Conservation (phyloP, 2,797 vertebrate genomes). For the Notamacropus eugenii region DNA sequence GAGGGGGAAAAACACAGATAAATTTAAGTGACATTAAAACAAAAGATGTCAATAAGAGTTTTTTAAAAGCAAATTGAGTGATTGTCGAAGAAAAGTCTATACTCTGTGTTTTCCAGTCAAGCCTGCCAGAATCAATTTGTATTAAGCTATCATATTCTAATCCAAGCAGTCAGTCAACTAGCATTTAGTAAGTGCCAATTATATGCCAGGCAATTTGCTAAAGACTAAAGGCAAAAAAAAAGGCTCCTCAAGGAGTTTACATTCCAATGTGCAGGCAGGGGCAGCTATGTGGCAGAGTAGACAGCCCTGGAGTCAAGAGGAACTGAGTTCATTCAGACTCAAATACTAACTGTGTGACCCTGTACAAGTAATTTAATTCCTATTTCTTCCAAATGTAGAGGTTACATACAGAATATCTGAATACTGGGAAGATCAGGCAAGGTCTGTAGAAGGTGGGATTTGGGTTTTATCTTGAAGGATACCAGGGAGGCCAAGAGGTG, state of each 20-base stretch:
- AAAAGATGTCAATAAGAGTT: no score
- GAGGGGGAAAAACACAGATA: no score
- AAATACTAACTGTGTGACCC: neutral
- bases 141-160: no score
- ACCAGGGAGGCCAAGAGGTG: neutral
- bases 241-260: neutral
- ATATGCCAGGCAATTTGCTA: no score
- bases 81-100: no score
- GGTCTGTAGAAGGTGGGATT: neutral
- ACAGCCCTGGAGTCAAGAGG: constrained; percentile 20
- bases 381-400: neutral
- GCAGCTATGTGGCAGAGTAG: neutral
- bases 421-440: neutral
- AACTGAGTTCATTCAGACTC: neutral
- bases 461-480: neutral
- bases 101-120: no score
- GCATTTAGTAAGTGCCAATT: no score
- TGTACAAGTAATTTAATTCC: neutral
- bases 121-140: no score
- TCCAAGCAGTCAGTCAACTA: no score
- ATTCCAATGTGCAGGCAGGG: neutral
- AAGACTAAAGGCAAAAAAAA: no score
- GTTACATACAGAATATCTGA: neutral
- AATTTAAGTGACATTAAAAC: no score
- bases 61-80: no score